Conservation (phyloP, 2,888 invertebrate species). For the Andrena camellia region DNA sequence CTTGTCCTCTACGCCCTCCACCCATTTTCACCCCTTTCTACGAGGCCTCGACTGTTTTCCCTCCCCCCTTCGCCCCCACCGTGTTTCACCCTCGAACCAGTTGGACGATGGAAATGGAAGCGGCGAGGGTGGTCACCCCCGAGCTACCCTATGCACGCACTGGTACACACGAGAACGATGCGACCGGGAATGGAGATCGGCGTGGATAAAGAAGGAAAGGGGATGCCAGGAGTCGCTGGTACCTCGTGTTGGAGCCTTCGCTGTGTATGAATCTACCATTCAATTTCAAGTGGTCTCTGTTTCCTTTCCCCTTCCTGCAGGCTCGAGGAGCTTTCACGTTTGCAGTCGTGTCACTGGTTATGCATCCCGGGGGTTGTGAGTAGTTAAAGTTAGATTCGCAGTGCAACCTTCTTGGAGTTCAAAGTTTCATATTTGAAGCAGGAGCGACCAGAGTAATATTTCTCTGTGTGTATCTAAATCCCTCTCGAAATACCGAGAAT, state of each 20-base stretch:
- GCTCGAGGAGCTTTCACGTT: neutral
- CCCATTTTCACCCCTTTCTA: neutral
- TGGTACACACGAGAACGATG: constrained; percentile 6
- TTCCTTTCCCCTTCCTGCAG: neutral
- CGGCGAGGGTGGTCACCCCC: constrained; percentile 10
- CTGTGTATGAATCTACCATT: constrained; percentile 20
- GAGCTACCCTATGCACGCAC: neutral
- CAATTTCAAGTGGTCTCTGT: constrained; percentile 13
- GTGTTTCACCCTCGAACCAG: neutral
- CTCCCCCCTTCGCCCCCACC: neutral
- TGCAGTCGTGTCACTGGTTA: neutral
- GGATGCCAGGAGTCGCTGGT: constrained; percentile 2
- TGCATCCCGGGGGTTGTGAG: no score
- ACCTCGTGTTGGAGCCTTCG: constrained; percentile 7
- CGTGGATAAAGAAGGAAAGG: constrained; percentile 15
- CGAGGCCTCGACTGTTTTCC: neutral
- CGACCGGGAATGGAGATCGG: constrained; percentile 23
- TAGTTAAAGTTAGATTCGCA: no score
- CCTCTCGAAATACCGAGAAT: no score
- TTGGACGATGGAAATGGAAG: constrained; percentile 51
- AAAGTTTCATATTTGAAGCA: no score
- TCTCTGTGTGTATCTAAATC: no score
- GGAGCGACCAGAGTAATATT: no score
- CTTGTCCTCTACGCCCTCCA: neutral
- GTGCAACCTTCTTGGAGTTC: no score